Conservation (phyloP, 2,888 invertebrate genomes). For the Drosophila fungiperda region DNA sequence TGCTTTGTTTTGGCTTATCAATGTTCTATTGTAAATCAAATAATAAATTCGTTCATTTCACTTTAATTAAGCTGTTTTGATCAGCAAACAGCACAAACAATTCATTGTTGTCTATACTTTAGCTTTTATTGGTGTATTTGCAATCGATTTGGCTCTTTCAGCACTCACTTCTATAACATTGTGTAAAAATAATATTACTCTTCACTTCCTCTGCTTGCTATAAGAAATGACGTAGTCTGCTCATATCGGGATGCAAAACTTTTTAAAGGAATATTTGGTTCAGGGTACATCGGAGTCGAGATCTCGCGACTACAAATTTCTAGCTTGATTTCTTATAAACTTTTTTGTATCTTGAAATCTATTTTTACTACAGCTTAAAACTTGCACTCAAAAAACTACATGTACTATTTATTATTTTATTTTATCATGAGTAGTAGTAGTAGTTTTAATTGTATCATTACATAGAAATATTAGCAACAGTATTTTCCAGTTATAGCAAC, state of each 20-base stretch:
- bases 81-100: slow-evolving; percentile 4
- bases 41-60: not conserved
- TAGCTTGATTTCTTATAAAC: not conserved
- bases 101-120: not conserved
- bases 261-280: too few relatives aligned
- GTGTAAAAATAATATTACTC: not conserved
- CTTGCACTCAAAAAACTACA: too few relatives aligned
- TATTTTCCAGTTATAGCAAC: not conserved
- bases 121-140: not conserved
- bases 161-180: not conserved
- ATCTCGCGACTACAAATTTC: too few relatives aligned
- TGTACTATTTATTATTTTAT: too few relatives aligned
- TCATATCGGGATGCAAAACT: too few relatives aligned
- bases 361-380: not conserved
- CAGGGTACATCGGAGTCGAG: too few relatives aligned
- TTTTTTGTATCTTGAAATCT: not conserved
- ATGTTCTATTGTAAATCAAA: slow-evolving; percentile 3
- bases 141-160: not conserved
- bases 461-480: not conserved
- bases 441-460: not conserved
- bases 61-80: not conserved
- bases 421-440: too few relatives aligned
- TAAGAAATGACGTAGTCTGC: too few relatives aligned
- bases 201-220: too few relatives aligned
- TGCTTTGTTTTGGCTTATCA: not conserved